phyloP scores from a whole-genome alignment of 2,113 vertebrate species.

The Sterna hirundo region DNA sequence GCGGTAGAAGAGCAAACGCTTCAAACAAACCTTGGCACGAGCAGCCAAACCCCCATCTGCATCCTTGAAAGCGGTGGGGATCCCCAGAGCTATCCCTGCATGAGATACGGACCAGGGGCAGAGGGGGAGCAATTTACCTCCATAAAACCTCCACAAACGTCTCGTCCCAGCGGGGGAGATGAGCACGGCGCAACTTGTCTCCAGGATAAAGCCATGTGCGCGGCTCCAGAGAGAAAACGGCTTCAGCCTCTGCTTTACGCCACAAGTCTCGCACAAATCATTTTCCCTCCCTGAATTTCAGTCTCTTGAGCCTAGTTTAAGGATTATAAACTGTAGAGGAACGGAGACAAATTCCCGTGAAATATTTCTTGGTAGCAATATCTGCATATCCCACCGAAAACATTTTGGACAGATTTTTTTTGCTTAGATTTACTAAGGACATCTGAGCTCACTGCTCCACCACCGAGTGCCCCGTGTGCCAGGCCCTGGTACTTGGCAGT shows the following conservation, averaged over 20 bases:
- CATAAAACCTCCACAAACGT: background rate
- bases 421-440: conserved; percentile 16
- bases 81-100: background rate
- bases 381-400: conserved; percentile 12
- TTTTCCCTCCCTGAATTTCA: background rate
- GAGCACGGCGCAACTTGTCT: background rate
- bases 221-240: background rate
- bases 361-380: background rate
- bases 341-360: background rate
- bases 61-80: accelerated
- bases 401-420: background rate
- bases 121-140: background rate
- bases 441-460: background rate
- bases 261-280: conserved; percentile 13
- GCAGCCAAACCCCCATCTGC: background rate
- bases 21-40: background rate
- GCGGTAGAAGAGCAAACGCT: background rate
- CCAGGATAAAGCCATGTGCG: background rate
- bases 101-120: background rate
- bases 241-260: background rate
- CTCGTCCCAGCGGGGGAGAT: background rate
- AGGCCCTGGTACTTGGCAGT: background rate
- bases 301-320: conserved; percentile 32
- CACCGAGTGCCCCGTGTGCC: background rate
- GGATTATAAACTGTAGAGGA: conserved; percentile 21